Evolutionary conservation across 2,888 invertebrate species (phyloP).

Genomic region (Silvanus unidentatus): DNA sequence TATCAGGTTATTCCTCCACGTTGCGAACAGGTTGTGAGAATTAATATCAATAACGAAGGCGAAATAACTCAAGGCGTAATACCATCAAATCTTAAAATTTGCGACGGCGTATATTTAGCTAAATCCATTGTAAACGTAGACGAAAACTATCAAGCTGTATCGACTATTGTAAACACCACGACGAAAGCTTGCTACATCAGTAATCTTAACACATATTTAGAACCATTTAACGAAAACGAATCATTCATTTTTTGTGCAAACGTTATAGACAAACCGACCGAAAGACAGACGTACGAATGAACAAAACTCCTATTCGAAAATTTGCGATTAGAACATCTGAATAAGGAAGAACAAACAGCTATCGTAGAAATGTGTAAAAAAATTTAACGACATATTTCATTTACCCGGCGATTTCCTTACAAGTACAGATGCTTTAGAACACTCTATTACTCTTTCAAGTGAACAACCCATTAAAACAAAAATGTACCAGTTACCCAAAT

Average conservation of each 20-base stretch:
- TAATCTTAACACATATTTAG: slow-evolving; percentile 2
- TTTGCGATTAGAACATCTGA: slow-evolving; percentile 19
- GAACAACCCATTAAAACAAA: too few species aligned
- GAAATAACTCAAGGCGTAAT: slow-evolving; percentile 8
- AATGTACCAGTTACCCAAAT: slow-evolving; percentile 14
- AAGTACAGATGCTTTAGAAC: slow-evolving; percentile 11
- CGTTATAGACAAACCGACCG: background rate
- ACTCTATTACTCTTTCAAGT: too few species aligned
- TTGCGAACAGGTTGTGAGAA: slow-evolving; percentile 4
- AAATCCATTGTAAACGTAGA: slow-evolving; percentile 7
- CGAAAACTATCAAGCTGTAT: background rate
- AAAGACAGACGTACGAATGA: too few species aligned
- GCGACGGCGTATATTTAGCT: slow-evolving; percentile 1
- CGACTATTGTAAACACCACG: slow-evolving; percentile 8
- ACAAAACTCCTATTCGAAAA: slow-evolving; percentile 7
- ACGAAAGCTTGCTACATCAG: background rate
- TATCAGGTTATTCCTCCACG: slow-evolving; percentile 4
- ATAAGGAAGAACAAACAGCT: slow-evolving; percentile 19
- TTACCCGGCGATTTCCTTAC: slow-evolving; percentile 17
- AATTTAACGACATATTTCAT: slow-evolving; percentile 25
- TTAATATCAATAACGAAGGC: slow-evolving; percentile 5
- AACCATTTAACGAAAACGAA: slow-evolving; percentile 6
- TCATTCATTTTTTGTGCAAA: slow-evolving; percentile 4
- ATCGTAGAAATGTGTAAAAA: slow-evolving; percentile 16
- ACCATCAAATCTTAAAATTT: background rate